phyloP scores from a whole-genome alignment of 2,888 invertebrate species.

The Dynastes grantii region DNA sequence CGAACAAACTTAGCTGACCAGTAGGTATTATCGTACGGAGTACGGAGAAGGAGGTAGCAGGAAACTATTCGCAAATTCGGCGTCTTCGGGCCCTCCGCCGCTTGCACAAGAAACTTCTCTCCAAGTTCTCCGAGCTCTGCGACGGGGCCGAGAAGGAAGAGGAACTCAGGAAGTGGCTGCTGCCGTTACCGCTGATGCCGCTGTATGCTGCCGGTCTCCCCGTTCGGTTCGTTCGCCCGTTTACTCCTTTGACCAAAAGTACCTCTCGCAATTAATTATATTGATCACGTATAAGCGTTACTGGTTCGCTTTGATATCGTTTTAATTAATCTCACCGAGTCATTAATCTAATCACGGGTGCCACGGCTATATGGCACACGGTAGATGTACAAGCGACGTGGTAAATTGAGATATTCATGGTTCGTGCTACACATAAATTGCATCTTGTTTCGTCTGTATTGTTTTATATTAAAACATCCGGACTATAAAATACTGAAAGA shows the following conservation, averaged over 20 bases:
- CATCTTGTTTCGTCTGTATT: not conserved
- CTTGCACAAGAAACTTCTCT: slow-evolving; percentile 63
- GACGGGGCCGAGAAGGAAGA: slow-evolving; percentile 59
- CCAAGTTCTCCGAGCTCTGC: slow-evolving; percentile 54
- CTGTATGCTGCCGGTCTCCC: slow-evolving; percentile 1
- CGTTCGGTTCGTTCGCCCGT: slow-evolving; percentile 24
- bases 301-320: slow-evolving; percentile 54
- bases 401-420: slow-evolving; percentile 29
- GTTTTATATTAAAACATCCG: no score
- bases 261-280: slow-evolving; percentile 58
- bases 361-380: slow-evolving; percentile 12
- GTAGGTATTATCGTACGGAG: slow-evolving; percentile 67
- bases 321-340: slow-evolving; percentile 46
- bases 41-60: slow-evolving; percentile 41
- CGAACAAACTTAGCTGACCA: slow-evolving; percentile 66
- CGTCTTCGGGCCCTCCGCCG: slow-evolving; percentile 61
- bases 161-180: slow-evolving; percentile 30
- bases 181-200: slow-evolving; percentile 21
- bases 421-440: slow-evolving; percentile 8
- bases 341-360: slow-evolving; percentile 43
- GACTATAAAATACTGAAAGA: no score
- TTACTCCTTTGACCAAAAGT: slow-evolving; percentile 57
- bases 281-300: slow-evolving; percentile 56
- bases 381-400: not conserved
- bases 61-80: slow-evolving; percentile 69